Percentiles rank a stretch among this genome's conserved stretches.
Evolutionary conservation across 2,797 vertebrate genomes (phyloP).

Genomic region (Phaenicophaeus curvirostris): DNA sequence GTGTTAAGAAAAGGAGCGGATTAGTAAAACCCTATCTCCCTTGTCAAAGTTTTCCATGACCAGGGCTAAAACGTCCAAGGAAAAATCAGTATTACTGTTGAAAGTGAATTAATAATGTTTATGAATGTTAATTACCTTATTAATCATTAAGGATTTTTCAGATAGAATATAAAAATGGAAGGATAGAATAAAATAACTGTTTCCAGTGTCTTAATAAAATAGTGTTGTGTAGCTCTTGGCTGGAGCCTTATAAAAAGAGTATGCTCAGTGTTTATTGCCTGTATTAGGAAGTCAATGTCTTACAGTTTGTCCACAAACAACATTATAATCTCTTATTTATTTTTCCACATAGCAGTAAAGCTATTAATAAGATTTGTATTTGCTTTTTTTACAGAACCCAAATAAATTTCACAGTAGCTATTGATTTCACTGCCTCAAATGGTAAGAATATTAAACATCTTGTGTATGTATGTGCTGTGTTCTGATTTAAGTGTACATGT

Average conservation of each 20-base stretch:
- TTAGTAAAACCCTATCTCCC: not conserved
- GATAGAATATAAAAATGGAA: not conserved
- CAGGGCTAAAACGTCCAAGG: not conserved
- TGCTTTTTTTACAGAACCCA: slow-evolving; percentile 89
- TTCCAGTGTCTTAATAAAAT: not conserved
- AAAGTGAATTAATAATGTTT: not conserved
- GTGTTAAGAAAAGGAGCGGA: not conserved
- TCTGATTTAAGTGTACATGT: not conserved
- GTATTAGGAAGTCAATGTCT: not conserved
- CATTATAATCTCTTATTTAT: not conserved
- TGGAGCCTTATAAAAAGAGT: not conserved
- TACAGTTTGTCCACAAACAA: not conserved
- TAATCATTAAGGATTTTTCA: not conserved
- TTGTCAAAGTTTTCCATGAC: not conserved
- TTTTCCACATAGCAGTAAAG: not conserved
- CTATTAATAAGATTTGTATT: slow-evolving; percentile 21
- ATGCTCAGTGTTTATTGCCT: not conserved
- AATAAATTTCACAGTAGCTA: slow-evolving; percentile 99
- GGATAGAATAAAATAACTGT: not conserved
- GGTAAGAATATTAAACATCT: slow-evolving; percentile 81
- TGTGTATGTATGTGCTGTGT: not conserved
- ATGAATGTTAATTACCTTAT: not conserved
- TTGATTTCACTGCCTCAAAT: slow-evolving; percentile 98
- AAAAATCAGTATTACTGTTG: not conserved
- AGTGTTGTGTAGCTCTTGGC: not conserved